Evolutionary conservation across 2,888 invertebrate species (phyloP).

Genomic region (Apodemia zela): DNA sequence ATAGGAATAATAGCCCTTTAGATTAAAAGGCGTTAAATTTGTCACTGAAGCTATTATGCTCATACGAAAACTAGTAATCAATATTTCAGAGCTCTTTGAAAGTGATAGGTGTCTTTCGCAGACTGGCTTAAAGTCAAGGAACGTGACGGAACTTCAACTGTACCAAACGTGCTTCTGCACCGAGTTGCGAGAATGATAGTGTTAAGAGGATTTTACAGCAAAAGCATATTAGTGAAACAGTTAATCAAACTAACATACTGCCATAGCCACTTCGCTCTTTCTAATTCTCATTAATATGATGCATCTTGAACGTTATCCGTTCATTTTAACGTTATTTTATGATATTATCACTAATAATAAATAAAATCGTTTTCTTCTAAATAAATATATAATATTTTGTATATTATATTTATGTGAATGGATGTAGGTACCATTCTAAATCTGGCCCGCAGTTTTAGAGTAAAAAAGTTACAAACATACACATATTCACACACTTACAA

Average conservation of each 20-base stretch:
- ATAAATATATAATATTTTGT: too few species aligned
- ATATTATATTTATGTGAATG: too few species aligned
- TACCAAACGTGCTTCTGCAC: constrained; percentile 16
- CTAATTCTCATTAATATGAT: background rate
- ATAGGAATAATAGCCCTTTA: background rate
- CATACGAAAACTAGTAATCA: constrained; percentile 15
- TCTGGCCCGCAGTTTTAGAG: too few species aligned
- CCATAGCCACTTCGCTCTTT: background rate
- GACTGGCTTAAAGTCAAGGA: constrained; percentile 21
- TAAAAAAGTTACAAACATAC: too few species aligned
- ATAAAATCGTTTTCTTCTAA: too few species aligned
- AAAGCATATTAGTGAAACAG: background rate
- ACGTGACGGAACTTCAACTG: constrained; percentile 20
- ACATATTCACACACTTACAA: too few species aligned
- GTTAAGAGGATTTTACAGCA: background rate
- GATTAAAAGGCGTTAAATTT: background rate
- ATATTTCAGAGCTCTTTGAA: constrained; percentile 22
- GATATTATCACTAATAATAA: too few species aligned
- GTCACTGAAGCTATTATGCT: background rate
- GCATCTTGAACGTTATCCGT: background rate
- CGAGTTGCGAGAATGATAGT: constrained; percentile 8
- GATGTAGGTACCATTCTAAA: too few species aligned
- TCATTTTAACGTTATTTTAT: too few species aligned
- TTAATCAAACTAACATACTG: background rate
- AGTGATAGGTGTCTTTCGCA: constrained; percentile 26